Percentiles rank a stretch among this genome's conserved stretches.
These are phyloP conservation scores for Corynorhinus townsendii DNA, from an alignment of 2,113 vertebrate genomes.

Conservation along the genomic window DNA sequence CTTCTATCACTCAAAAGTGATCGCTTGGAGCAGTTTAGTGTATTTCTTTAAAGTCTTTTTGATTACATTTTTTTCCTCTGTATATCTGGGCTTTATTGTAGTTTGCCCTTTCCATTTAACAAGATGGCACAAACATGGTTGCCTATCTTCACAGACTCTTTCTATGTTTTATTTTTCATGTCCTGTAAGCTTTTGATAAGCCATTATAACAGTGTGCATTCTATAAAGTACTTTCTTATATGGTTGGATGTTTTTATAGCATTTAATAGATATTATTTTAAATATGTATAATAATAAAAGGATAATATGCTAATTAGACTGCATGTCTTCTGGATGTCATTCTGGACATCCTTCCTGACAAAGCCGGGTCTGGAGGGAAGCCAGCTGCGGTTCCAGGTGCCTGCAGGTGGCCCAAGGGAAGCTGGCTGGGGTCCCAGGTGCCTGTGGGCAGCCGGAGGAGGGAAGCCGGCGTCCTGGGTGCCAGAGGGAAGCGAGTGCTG, in stretches of 20 bases:
- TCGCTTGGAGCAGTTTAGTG: background rate
- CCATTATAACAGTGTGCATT: background rate
- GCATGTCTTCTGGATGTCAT: too few species aligned
- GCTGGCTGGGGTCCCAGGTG: too few species aligned
- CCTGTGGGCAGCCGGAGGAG: too few species aligned
- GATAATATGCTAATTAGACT: too few species aligned
- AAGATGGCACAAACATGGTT: background rate
- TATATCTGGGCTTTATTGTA: background rate
- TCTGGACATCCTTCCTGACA: too few species aligned
- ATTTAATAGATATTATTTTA: background rate
- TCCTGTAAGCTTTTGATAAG: background rate
- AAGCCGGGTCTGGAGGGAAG: too few species aligned
- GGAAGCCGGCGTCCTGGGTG: too few species aligned
- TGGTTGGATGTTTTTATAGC: background rate
- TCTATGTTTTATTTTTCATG: background rate
- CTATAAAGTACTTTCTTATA: background rate
- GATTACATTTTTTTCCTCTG: accelerated
- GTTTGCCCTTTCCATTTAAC: background rate
- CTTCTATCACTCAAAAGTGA: background rate
- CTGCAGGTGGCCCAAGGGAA: too few species aligned
- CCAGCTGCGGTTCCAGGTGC: too few species aligned
- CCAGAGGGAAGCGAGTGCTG: too few species aligned
- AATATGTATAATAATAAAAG: too few species aligned
- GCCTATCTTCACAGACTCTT: background rate
- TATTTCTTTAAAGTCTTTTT: background rate